These are phyloP conservation scores for Blastobasis lacticolella DNA, from an alignment of 2,888 invertebrate genomes.

Conservation along the genomic window DNA sequence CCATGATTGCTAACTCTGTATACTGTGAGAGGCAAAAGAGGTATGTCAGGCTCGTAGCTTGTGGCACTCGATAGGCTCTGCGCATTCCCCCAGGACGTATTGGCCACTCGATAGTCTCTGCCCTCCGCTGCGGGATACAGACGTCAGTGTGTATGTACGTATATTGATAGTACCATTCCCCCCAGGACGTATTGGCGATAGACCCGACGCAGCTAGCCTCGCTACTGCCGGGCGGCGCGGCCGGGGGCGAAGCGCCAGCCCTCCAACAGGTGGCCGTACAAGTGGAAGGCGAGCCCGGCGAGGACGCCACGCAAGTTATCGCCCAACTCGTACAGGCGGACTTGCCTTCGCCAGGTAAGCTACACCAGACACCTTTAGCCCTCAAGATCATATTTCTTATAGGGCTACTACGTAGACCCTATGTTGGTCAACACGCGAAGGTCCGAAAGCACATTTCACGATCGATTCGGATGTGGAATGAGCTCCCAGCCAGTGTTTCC, in stretches of 20 bases:
- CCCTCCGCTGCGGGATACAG: too few relatives aligned
- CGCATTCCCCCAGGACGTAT: constrained; percentile 63
- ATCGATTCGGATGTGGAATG: too few relatives aligned
- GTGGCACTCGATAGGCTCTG: not conserved
- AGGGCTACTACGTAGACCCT: too few relatives aligned
- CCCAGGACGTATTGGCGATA: constrained; percentile 72
- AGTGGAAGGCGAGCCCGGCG: constrained; percentile 70
- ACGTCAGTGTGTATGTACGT: not conserved
- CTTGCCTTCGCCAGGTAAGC: constrained; percentile 85
- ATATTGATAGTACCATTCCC: constrained; percentile 19
- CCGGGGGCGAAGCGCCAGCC: constrained; percentile 32
- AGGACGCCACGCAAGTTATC: constrained; percentile 84
- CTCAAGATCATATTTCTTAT: too few relatives aligned
- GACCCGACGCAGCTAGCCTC: constrained; percentile 71
- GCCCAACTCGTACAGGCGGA: constrained; percentile 91
- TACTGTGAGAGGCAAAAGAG: not conserved
- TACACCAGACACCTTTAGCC: too few relatives aligned
- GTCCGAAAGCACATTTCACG: too few relatives aligned
- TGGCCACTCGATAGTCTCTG: constrained; percentile 31
- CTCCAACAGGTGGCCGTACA: constrained; percentile 71
- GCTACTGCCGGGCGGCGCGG: constrained; percentile 74
- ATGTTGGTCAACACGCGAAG: too few relatives aligned
- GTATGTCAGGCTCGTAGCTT: too few relatives aligned
- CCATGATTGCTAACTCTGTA: not conserved
- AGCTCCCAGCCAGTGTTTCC: too few relatives aligned